Evolutionary conservation across 2,888 invertebrate genomes (phyloP).

Genomic region (Tetrapedia diversipes): DNA sequence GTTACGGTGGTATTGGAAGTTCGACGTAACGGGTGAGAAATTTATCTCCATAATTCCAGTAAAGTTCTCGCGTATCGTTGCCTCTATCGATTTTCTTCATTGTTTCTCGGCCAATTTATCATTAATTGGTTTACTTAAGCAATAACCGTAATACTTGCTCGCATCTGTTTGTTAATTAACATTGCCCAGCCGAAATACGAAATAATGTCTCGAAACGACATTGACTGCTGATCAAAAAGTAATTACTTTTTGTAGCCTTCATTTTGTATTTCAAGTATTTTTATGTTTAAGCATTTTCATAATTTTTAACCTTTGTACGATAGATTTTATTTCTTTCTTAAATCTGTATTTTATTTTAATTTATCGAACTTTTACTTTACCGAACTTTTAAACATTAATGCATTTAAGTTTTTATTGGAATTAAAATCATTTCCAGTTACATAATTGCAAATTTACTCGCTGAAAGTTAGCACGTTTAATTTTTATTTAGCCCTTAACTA

Average conservation of each 20-base stretch:
- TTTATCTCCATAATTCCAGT: constrained; percentile 15
- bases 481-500: too few relatives aligned
- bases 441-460: too few relatives aligned
- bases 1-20: constrained; percentile 4
- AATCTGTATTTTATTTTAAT: too few relatives aligned
- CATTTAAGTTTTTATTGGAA: too few relatives aligned
- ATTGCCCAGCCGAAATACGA: too few relatives aligned
- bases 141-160: background rate
- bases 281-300: too few relatives aligned
- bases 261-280: background rate
- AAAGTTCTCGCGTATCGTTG: background rate
- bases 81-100: background rate
- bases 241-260: background rate
- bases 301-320: too few relatives aligned
- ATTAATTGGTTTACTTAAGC: background rate
- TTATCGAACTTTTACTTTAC: too few relatives aligned
- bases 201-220: background rate
- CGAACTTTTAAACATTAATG: too few relatives aligned
- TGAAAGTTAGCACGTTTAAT: too few relatives aligned
- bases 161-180: background rate
- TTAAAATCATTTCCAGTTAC: too few relatives aligned
- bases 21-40: constrained; percentile 15
- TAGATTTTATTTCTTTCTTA: too few relatives aligned
- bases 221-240: background rate
- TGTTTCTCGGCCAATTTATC: background rate